Evolutionary conservation across 2,888 invertebrate genomes (phyloP).

Genomic region (Subacronicta megacephala): DNA sequence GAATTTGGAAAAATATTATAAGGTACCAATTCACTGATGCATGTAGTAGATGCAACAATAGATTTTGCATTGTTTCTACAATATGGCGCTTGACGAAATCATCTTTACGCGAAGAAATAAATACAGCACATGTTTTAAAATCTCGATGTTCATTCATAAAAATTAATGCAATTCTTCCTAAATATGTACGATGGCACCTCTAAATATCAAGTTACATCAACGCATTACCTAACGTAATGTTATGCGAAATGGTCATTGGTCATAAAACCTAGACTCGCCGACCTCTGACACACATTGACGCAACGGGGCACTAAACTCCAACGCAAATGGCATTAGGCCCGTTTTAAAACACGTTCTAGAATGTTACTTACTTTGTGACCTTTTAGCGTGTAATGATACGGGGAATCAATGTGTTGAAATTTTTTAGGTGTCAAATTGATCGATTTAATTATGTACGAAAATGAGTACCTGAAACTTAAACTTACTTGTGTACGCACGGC

Average conservation of each 20-base stretch:
- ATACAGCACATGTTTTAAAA: neutral
- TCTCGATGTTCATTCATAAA: conserved; percentile 15
- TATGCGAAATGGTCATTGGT: conserved; percentile 66
- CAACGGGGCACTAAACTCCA: conserved; percentile 54
- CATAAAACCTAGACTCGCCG: conserved; percentile 65
- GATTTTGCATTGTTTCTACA: too few relatives aligned
- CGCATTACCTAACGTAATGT: conserved; percentile 56
- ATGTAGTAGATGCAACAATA: too few relatives aligned
- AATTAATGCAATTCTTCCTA: conserved; percentile 32
- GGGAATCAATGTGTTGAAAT: conserved; percentile 45
- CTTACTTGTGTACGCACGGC: too few relatives aligned
- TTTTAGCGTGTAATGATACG: conserved; percentile 46
- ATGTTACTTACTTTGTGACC: conserved; percentile 55
- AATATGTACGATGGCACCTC: conserved; percentile 38
- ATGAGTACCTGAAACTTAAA: too few relatives aligned
- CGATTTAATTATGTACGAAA: too few relatives aligned
- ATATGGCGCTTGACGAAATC: too few relatives aligned
- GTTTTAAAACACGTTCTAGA: conserved; percentile 58
- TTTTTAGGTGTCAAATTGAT: conserved; percentile 16
- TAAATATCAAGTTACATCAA: conserved; percentile 50
- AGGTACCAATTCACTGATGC: too few relatives aligned
- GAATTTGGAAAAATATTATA: too few relatives aligned
- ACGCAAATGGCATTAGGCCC: conserved; percentile 50
- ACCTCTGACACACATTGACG: conserved; percentile 62
- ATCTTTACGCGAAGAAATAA: too few relatives aligned